Conservation (phyloP, 1,140 invertebrate species). For the Cardiocondyla obscurior region DNA sequence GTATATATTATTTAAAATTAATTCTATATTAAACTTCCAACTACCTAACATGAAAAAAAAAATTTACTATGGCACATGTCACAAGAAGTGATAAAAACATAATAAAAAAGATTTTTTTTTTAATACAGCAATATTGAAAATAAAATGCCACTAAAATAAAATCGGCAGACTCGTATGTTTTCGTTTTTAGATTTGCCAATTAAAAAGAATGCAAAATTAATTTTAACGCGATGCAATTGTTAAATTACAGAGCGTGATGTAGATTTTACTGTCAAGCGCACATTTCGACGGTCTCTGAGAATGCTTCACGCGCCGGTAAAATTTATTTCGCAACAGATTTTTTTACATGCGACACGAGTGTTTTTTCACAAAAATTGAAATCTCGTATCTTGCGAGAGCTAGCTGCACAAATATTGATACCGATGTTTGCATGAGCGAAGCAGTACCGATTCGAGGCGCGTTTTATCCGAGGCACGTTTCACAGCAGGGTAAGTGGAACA, state of each 20-base stretch:
- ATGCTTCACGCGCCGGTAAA: background rate
- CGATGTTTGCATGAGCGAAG: slow-evolving; percentile 14
- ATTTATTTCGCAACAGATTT: slow-evolving; percentile 34
- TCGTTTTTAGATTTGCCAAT: background rate
- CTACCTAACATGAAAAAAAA: background rate
- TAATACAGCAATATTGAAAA: background rate
- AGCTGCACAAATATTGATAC: slow-evolving; percentile 44
- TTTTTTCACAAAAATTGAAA: slow-evolving; percentile 33
- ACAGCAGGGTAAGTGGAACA: slow-evolving; percentile 19
- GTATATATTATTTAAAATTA: background rate
- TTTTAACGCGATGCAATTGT: background rate
- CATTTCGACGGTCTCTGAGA: background rate
- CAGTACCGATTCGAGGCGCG: slow-evolving; percentile 21
- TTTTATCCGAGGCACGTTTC: slow-evolving; percentile 17
- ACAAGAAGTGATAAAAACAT: no score
- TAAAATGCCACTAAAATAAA: background rate
- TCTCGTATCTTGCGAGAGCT: background rate
- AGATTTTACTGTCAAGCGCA: background rate
- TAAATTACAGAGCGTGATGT: background rate
- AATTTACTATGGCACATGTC: background rate
- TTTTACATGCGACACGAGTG: background rate
- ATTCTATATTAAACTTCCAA: background rate
- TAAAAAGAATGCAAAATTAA: background rate
- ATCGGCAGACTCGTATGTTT: background rate
- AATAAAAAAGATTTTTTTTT: no score